These are phyloP conservation scores for Gymnodraco acuticeps DNA, from an alignment of 2,797 vertebrate species.

Conservation along the genomic window DNA sequence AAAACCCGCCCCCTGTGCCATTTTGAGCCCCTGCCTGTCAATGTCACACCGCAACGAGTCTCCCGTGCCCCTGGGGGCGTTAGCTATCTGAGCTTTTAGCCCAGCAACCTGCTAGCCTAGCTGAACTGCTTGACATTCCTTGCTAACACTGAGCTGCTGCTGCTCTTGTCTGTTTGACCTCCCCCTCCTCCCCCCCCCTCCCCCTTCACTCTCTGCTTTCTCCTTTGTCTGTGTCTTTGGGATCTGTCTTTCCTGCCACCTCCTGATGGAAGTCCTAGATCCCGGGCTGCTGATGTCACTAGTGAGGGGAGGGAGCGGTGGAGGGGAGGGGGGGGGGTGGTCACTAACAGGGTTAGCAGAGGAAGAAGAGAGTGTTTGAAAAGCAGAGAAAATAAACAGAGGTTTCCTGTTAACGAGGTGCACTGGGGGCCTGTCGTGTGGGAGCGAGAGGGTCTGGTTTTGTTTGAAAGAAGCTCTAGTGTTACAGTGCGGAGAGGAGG, in stretches of 20 bases:
- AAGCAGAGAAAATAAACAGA: conserved; percentile 85
- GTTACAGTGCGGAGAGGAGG: conserved; percentile 54
- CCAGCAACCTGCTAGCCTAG: conserved; percentile 62
- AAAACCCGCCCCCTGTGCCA: conserved; percentile 50
- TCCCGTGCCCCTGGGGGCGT: conserved; percentile 50
- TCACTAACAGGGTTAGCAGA: conserved; percentile 72
- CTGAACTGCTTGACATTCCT: conserved; percentile 78
- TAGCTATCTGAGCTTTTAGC: conserved; percentile 75
- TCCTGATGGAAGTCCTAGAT: conserved; percentile 82
- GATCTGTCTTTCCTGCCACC: conserved; percentile 70
- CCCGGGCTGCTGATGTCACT: conserved; percentile 76
- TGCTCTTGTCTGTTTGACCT: conserved; percentile 73
- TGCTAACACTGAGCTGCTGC: conserved; percentile 58
- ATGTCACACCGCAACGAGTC: conserved; percentile 60
- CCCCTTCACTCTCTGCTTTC: conserved; percentile 23
- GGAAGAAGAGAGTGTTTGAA: conserved; percentile 83
- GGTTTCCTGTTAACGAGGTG: conserved; percentile 87
- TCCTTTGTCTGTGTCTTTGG: conserved; percentile 72
- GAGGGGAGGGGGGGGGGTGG: conserved; percentile 25
- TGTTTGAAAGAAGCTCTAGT: conserved; percentile 79
- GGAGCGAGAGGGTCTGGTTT: conserved; percentile 79
- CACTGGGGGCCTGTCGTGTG: conserved; percentile 71
- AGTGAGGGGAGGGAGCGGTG: neutral
- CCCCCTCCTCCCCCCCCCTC: conserved; percentile 18
- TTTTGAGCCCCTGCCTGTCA: conserved; percentile 68